Evolutionary conservation across 2,113 vertebrate genomes (phyloP).

Genomic region (Regulus satrapa): DNA sequence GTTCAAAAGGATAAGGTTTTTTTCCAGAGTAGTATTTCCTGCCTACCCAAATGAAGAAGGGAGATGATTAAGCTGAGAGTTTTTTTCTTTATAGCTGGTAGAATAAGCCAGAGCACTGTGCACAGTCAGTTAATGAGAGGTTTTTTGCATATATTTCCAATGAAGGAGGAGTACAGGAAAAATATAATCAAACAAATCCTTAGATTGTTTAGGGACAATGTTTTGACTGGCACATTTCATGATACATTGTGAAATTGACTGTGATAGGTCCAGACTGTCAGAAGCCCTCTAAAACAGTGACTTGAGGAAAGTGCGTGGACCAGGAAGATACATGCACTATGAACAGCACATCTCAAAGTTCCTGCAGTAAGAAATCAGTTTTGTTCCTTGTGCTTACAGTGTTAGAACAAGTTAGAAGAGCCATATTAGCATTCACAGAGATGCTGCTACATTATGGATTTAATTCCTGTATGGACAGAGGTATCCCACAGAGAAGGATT

Average conservation of each 20-base stretch:
- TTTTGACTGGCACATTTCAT: background rate
- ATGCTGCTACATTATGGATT: background rate
- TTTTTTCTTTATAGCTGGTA: background rate
- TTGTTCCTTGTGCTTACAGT: background rate
- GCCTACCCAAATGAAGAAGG: background rate
- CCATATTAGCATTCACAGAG: background rate
- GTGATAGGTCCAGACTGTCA: background rate
- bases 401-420: background rate
- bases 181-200: background rate
- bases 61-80: background rate
- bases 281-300: background rate
- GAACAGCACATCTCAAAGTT: background rate
- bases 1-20: background rate
- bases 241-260: background rate
- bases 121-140: background rate
- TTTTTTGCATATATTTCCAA: background rate
- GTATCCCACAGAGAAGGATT: background rate
- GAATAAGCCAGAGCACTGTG: background rate
- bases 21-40: background rate
- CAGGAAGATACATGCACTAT: background rate
- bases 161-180: background rate
- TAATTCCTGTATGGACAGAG: background rate
- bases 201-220: background rate
- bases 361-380: background rate
- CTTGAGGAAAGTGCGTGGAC: background rate